Conservation (phyloP, 2,797 vertebrate genomes). For the Champsocephalus esox region DNA sequence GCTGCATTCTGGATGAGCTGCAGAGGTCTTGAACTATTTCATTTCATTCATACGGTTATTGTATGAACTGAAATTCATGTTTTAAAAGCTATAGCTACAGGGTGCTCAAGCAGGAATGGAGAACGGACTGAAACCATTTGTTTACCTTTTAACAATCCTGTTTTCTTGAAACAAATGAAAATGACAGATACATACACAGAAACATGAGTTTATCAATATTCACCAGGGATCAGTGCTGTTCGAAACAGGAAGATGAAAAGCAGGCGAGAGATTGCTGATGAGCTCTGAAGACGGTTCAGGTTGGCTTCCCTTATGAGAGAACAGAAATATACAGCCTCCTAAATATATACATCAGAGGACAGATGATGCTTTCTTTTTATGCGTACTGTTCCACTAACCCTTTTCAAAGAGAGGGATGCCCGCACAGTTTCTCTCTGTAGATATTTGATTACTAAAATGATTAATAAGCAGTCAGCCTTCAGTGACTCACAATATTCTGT, state of each 20-base stretch:
- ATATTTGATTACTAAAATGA: constrained; percentile 24
- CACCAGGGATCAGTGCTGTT: constrained; percentile 12
- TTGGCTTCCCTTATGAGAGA: constrained; percentile 6
- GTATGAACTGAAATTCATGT: constrained; percentile 1
- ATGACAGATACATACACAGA: neutral
- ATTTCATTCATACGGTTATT: neutral
- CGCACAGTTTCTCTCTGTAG: constrained; percentile 7
- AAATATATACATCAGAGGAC: neutral
- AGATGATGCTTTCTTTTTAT: neutral
- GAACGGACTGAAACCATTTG: neutral
- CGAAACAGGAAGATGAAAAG: constrained; percentile 14
- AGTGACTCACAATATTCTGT: constrained; percentile 19
- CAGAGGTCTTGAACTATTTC: neutral
- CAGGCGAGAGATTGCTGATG: constrained; percentile 22
- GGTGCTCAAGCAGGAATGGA: neutral
- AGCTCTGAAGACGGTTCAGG: neutral
- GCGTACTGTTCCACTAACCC: constrained; percentile 5
- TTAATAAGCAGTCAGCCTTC: constrained; percentile 7
- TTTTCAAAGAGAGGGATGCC: constrained; percentile 35
- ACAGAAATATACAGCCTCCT: neutral
- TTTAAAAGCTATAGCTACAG: neutral
- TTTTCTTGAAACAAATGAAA: constrained; percentile 12
- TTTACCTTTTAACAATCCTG: neutral
- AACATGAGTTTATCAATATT: neutral
- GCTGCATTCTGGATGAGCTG: too few species aligned